phyloP scores from a whole-genome alignment of 30 jellyfish, hydroid and myxozoan genomes.

The Sanderia malayensis region DNA sequence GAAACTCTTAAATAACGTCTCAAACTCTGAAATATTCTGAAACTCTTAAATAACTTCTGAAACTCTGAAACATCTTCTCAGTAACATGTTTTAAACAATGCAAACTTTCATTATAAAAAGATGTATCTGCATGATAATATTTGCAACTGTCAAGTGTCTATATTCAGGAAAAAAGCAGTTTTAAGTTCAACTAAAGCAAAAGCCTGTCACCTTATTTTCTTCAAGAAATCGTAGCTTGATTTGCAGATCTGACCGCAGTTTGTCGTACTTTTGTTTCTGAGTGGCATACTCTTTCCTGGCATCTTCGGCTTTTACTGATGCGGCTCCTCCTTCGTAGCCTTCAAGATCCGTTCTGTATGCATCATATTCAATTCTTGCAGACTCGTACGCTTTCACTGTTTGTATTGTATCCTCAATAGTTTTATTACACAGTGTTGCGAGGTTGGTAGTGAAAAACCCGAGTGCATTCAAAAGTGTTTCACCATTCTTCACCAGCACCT shows the following conservation, averaged over 20 bases:
- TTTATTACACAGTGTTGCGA: conserved; percentile 89
- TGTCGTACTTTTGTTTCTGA: conserved; percentile 86
- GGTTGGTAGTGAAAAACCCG: conserved; percentile 80
- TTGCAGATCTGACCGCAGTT: conserved; percentile 79
- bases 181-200: too few species aligned
- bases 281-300: conserved; percentile 72
- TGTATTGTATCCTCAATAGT: conserved; percentile 95
- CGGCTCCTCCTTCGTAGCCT: conserved; percentile 82
- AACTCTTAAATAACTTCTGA: too few species aligned
- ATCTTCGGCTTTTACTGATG: conserved; percentile 84
- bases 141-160: too few species aligned
- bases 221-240: conserved; percentile 89
- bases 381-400: conserved; percentile 87
- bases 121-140: too few species aligned
- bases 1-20: too few species aligned
- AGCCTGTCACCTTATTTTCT: conserved; percentile 99
- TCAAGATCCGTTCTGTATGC: conserved; percentile 97
- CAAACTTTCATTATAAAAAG: too few species aligned
- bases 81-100: too few species aligned
- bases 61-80: too few species aligned
- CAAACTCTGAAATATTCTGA: too few species aligned
- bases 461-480: conserved; percentile 89
- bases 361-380: conserved; percentile 87
- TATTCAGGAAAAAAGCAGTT: too few species aligned
- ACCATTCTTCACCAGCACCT: conserved; percentile 89